These are phyloP conservation scores for Trisateles emortualis DNA, from an alignment of 2,888 invertebrate species.

Conservation along the genomic window DNA sequence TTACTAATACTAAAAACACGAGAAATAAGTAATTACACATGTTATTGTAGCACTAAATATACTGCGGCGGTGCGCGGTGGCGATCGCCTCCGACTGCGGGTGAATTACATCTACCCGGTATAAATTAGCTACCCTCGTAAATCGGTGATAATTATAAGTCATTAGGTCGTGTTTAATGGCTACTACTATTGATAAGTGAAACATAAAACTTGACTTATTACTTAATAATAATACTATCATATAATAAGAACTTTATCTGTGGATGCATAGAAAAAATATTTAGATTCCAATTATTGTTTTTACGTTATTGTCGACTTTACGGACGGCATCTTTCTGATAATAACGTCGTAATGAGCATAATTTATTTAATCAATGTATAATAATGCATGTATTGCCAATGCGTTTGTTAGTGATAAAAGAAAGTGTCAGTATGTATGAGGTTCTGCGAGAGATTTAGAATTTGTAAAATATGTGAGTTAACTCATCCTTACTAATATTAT, in stretches of 20 bases:
- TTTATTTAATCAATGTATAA: too few relatives aligned
- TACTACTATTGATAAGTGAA: constrained; percentile 35
- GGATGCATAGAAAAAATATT: not conserved
- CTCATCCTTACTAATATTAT: too few relatives aligned
- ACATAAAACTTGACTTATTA: constrained; percentile 7
- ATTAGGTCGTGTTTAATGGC: constrained; percentile 51
- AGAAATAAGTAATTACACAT: constrained; percentile 39
- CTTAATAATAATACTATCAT: not conserved
- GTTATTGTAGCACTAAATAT: constrained; percentile 33
- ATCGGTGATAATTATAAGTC: constrained; percentile 45
- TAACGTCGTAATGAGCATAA: too few relatives aligned
- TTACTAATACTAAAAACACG: constrained; percentile 20
- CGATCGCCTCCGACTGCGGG: not conserved
- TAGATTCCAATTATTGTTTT: too few relatives aligned
- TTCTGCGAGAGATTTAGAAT: too few relatives aligned
- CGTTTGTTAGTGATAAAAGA: too few relatives aligned
- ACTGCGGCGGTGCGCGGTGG: constrained; percentile 5
- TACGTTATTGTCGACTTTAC: too few relatives aligned
- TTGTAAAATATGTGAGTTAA: too few relatives aligned
- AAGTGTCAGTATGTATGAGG: too few relatives aligned
- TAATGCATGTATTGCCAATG: too few relatives aligned
- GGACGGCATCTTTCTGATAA: too few relatives aligned
- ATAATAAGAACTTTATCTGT: not conserved
- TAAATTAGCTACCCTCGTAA: constrained; percentile 49
- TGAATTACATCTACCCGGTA: constrained; percentile 6